Conservation (phyloP, 2,797 vertebrate species). For the Neosilurus mollespiculum region DNA sequence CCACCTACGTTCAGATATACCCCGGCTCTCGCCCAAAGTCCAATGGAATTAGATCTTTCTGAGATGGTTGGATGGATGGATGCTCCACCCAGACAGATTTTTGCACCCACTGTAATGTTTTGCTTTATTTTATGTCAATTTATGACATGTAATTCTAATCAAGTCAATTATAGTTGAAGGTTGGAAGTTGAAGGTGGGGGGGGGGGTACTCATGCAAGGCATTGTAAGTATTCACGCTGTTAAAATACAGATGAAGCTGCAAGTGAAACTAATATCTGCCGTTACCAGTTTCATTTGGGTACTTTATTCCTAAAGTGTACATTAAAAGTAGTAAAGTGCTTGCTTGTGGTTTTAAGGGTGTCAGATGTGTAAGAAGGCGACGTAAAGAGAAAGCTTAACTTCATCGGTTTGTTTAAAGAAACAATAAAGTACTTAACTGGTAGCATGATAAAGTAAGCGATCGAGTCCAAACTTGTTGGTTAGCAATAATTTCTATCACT, state of each 20-base stretch:
- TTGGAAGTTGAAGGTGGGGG: background rate
- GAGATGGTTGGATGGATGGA: no score
- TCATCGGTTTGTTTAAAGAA: background rate
- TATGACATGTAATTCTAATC: background rate
- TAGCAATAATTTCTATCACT: background rate
- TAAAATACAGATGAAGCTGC: background rate
- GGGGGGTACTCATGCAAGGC: background rate
- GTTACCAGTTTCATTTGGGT: background rate
- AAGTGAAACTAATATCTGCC: background rate
- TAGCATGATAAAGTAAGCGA: background rate
- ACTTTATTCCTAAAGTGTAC: background rate
- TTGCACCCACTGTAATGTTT: background rate
- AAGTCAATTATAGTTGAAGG: background rate
- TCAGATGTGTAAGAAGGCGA: no score
- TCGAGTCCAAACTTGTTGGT: background rate
- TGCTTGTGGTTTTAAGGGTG: background rate
- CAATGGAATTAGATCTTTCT: no score
- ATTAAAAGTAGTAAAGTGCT: background rate
- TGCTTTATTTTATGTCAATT: background rate
- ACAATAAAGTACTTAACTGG: background rate
- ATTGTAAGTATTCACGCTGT: background rate
- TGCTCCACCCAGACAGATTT: background rate
- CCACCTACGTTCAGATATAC: no score
- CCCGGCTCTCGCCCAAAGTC: no score
- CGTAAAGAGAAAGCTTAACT: background rate